Conservation (phyloP, 2,113 vertebrate species). For the Pseudorectes ferrugineus region DNA sequence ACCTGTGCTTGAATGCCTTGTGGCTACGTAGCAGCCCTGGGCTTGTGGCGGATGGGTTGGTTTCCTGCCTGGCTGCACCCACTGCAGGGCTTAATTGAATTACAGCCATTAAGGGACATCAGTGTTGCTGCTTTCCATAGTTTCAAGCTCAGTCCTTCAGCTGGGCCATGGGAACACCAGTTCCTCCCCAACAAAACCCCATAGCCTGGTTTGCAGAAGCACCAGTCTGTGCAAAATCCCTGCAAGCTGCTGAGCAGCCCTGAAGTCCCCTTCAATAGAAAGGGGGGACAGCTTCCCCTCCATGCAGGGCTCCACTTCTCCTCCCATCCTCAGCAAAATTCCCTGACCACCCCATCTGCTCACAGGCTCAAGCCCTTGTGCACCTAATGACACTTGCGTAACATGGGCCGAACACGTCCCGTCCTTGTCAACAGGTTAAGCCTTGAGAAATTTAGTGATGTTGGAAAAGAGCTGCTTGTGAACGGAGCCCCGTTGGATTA, state of each 20-base stretch:
- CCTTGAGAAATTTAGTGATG: constrained; percentile 21
- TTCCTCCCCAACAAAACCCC: background rate
- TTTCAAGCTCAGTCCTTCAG: background rate
- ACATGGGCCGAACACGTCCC: background rate
- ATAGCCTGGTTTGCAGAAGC: background rate
- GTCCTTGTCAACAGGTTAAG: constrained; percentile 31
- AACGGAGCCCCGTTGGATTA: background rate
- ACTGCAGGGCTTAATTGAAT: background rate
- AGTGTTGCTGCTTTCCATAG: background rate
- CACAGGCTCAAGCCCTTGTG: fast-evolving
- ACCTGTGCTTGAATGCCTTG: background rate
- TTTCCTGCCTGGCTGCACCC: background rate
- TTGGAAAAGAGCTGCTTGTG: constrained; percentile 23
- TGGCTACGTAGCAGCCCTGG: fast-evolving
- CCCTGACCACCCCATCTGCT: background rate
- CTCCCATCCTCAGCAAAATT: background rate
- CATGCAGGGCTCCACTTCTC: background rate
- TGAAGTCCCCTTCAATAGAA: background rate
- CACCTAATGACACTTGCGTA: background rate
- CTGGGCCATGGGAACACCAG: fast-evolving
- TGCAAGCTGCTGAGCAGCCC: background rate
- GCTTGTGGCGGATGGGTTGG: fast-evolving
- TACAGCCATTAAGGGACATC: background rate
- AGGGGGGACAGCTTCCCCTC: background rate
- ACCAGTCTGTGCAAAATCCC: background rate